These are phyloP conservation scores for Lacanobia wlatinum DNA, from an alignment of 2,888 invertebrate genomes.

Conservation along the genomic window DNA sequence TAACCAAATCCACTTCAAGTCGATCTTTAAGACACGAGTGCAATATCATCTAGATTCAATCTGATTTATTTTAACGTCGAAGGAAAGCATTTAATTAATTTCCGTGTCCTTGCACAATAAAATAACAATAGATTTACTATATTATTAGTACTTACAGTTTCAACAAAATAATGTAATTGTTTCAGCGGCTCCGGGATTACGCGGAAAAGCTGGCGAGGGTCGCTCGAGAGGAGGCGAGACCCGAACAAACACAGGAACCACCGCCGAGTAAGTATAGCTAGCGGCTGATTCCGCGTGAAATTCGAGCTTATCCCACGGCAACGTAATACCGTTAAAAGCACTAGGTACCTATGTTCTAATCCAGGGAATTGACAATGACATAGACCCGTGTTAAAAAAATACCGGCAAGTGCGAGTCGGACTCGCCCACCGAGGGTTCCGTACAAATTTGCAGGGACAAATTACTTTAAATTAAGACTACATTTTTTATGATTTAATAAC, in stretches of 20 bases:
- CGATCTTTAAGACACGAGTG: background rate
- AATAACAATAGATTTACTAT: background rate
- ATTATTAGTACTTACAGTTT: background rate
- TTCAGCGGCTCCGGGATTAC: constrained; percentile 78
- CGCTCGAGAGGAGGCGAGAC: constrained; percentile 79
- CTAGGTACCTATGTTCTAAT: too few relatives aligned
- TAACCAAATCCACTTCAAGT: background rate
- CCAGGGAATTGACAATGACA: too few relatives aligned
- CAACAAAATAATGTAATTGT: constrained; percentile 55
- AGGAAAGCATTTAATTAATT: too few relatives aligned
- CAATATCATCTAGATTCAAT: background rate
- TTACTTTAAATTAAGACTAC: too few relatives aligned
- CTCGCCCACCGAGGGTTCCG: too few relatives aligned
- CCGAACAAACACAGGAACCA: constrained; percentile 64
- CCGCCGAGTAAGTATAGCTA: constrained; percentile 52
- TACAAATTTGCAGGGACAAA: too few relatives aligned
- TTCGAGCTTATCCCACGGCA: too few relatives aligned
- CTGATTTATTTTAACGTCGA: background rate
- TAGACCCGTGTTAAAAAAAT: too few relatives aligned
- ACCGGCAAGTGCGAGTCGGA: too few relatives aligned
- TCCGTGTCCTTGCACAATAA: background rate
- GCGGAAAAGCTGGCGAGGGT: constrained; percentile 79
- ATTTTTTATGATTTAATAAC: too few relatives aligned
- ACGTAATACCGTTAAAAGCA: too few relatives aligned
- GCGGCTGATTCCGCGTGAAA: too few relatives aligned